Conservation (phyloP, 2,113 vertebrate species). For the Ceyx cyanopectus region DNA sequence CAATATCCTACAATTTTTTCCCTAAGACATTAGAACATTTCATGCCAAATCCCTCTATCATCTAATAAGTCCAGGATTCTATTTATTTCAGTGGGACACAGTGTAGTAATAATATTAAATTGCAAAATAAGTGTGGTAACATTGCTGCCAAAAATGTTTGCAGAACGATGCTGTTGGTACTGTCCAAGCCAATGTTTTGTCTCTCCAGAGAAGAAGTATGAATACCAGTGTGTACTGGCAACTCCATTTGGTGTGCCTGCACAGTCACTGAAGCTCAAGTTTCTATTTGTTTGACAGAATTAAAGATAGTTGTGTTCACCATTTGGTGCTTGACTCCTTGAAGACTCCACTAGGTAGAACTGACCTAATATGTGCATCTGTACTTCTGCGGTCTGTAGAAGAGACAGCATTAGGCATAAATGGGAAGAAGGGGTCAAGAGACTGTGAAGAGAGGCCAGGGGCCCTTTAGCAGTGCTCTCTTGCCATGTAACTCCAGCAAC, state of each 20-base stretch:
- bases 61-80: not conserved
- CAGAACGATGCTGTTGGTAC: not conserved
- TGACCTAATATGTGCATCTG: not conserved
- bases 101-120: slow-evolving; percentile 6
- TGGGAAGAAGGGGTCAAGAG: not conserved
- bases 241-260: not conserved
- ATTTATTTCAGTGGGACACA: not conserved
- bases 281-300: not conserved
- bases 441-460: not conserved
- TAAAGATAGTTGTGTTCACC: not conserved
- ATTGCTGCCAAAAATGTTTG: not conserved
- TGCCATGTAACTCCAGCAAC: not conserved
- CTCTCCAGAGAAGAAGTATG: not conserved
- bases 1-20: slow-evolving; percentile 3
- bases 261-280: not conserved
- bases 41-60: not conserved
- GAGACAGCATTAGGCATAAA: not conserved
- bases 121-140: not conserved
- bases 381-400: not conserved
- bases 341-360: not conserved
- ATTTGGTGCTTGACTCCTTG: not conserved
- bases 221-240: not conserved
- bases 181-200: not conserved
- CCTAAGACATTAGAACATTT: not conserved
- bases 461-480: not conserved